Base-by-base conservation (phyloP, 35 echinoderm and acorn worm species). In the Diadema setosum region DNA sequence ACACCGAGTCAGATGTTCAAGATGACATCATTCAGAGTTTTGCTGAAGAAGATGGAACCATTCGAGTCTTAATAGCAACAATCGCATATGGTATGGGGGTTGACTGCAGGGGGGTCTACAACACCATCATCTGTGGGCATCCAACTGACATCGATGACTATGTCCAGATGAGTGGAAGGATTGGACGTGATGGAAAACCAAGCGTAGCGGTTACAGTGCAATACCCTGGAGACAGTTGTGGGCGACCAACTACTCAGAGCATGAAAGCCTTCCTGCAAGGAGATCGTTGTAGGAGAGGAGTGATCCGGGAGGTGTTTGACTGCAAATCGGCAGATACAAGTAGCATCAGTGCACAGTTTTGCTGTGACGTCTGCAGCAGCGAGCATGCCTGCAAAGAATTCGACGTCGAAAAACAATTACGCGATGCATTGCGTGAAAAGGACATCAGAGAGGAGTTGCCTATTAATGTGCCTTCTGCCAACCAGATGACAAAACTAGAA, bases 31-130 rank as follows among this genome's bases (percentile, higher is more conserved):
- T 65, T 26, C 25, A 65, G 5, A 65, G 60, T 26, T 65, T 65
- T 33, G 35, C 25, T 33, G 7, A 26, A 31, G n/a, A n/a, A 21
- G 87, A 83, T 81, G 87, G 59, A 14, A 0, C 61, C 16, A 81
- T 90, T 17, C 30, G 89, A 75, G 27, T 91, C 23, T 24, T 91
- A 2, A 45, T 91, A 73, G 81, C 82, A 6, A 91, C 89, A 18
- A 91, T 91, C 60, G 88, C 88, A 17, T 91, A 85, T 75, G 80
- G 88, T 14, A 83, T 91, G 39, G 88, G 88, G 18, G 61, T 91
- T 5, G 89, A 91, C 63, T 56, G 78, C 30, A 24, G 12, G 27
- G 48, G 48, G 43, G 42, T 83, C 27, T 50, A 83, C n/a, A 57
- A 3, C 23, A 50, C 27, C 27, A 83, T 83, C 27, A 24, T 83